These are phyloP conservation scores for Onychorhynchus coronatus DNA, from an alignment of 2,113 vertebrate species.

Conservation along the genomic window DNA sequence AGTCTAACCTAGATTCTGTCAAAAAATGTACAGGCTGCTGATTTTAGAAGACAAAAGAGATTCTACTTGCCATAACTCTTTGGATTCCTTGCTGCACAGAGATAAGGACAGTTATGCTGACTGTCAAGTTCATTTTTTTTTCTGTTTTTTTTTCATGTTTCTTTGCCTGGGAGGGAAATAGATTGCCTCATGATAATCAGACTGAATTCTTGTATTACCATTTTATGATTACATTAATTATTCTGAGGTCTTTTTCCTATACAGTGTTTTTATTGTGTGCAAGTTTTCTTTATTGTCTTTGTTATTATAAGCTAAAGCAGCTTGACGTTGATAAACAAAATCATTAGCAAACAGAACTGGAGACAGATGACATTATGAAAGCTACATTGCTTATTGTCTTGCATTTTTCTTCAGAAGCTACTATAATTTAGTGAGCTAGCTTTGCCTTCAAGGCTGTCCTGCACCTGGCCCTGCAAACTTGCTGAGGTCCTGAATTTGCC, in stretches of 20 bases:
- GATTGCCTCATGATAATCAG: not conserved
- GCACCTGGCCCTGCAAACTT: not conserved
- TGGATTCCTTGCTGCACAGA: not conserved
- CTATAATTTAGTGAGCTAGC: not conserved
- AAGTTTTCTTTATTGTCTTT: not conserved
- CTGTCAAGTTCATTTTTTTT: not conserved
- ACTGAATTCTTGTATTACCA: not conserved
- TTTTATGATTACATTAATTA: not conserved
- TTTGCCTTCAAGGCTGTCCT: not conserved
- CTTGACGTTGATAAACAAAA: not conserved
- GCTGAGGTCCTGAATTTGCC: not conserved
- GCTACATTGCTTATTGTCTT: accelerated
- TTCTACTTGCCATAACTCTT: not conserved
- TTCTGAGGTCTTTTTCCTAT: not conserved
- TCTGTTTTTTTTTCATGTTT: not conserved
- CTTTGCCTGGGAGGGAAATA: not conserved
- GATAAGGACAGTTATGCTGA: not conserved
- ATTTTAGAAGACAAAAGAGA: not conserved
- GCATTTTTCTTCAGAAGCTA: not conserved
- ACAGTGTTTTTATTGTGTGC: not conserved
- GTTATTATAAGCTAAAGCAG: not conserved
- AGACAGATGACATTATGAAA: not conserved
- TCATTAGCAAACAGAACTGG: not conserved
- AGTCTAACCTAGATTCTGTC: not conserved
- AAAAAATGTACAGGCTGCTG: not conserved